phyloP scores from a whole-genome alignment of 2,888 invertebrate species.

The Corbicula japonica region DNA sequence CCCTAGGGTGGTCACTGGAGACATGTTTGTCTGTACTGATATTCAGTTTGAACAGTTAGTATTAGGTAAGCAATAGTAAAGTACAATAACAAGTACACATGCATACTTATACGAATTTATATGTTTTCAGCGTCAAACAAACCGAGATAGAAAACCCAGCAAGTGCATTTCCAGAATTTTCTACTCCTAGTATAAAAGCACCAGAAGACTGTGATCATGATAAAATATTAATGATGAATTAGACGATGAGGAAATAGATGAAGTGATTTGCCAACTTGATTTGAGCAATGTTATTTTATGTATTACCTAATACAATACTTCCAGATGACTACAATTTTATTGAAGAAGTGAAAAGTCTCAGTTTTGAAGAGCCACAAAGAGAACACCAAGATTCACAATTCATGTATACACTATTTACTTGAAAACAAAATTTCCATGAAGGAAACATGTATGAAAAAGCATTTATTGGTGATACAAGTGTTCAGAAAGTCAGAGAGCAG shows the following conservation, averaged over 20 bases:
- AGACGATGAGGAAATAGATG: slow-evolving; percentile 4
- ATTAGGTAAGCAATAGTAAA: too few relatives aligned
- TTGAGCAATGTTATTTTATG: background rate
- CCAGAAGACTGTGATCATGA: slow-evolving; percentile 1
- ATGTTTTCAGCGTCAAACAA: too few relatives aligned
- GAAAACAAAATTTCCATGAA: background rate
- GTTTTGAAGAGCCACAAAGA: background rate
- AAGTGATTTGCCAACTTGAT: background rate
- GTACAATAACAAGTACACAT: too few relatives aligned
- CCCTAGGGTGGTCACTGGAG: too few relatives aligned
- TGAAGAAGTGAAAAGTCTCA: background rate
- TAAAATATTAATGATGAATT: background rate
- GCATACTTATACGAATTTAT: too few relatives aligned
- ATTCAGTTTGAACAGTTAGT: too few relatives aligned
- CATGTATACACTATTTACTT: background rate
- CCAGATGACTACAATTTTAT: slow-evolving; percentile 6
- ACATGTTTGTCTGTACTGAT: too few relatives aligned
- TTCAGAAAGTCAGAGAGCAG: background rate
- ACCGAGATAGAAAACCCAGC: too few relatives aligned
- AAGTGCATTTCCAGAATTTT: background rate
- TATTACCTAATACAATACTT: background rate
- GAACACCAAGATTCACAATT: background rate
- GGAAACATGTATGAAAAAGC: background rate
- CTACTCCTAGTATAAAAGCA: background rate
- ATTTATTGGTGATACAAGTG: background rate